Conservation (phyloP, 2,113 vertebrate genomes). For the Ancistrus triradiatus region DNA sequence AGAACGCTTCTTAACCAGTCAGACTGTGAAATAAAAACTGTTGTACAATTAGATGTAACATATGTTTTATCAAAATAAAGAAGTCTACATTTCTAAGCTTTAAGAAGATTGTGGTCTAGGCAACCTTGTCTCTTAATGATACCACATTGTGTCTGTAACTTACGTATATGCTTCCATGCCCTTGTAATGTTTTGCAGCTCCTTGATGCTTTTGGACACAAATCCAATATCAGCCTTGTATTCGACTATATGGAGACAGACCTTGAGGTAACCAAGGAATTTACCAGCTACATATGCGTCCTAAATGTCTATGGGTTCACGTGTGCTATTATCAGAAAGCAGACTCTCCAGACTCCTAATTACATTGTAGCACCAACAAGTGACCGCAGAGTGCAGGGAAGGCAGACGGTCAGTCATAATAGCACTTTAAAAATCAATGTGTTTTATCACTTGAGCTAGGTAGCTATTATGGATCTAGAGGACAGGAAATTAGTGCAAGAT, state of each 20-base stretch:
- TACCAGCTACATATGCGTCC: not conserved
- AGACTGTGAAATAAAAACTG: too few relatives aligned
- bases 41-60: too few relatives aligned
- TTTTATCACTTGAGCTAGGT: slow-evolving; percentile 29
- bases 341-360: not conserved
- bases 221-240: slow-evolving; percentile 97
- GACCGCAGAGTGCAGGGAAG: slow-evolving; percentile 29
- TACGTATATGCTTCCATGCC: not conserved
- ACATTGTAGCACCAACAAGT: slow-evolving; percentile 27
- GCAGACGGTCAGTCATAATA: slow-evolving; percentile 35
- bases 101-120: too few relatives aligned
- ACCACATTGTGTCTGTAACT: too few relatives aligned
- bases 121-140: too few relatives aligned
- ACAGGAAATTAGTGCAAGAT: not conserved
- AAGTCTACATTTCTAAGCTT: too few relatives aligned
- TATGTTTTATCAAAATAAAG: too few relatives aligned
- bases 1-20: too few relatives aligned
- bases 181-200: slow-evolving; percentile 68
- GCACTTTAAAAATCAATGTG: slow-evolving; percentile 58
- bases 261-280: slow-evolving; percentile 86
- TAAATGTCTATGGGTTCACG: not conserved
- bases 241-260: slow-evolving; percentile 99
- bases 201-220: slow-evolving; percentile 98
- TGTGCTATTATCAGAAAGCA: not conserved
- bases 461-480: slow-evolving; percentile 40